Evolutionary conservation across 64 coral and sea anemone genomes (phyloP).

Genomic region (Pachyseris speciosa): DNA sequence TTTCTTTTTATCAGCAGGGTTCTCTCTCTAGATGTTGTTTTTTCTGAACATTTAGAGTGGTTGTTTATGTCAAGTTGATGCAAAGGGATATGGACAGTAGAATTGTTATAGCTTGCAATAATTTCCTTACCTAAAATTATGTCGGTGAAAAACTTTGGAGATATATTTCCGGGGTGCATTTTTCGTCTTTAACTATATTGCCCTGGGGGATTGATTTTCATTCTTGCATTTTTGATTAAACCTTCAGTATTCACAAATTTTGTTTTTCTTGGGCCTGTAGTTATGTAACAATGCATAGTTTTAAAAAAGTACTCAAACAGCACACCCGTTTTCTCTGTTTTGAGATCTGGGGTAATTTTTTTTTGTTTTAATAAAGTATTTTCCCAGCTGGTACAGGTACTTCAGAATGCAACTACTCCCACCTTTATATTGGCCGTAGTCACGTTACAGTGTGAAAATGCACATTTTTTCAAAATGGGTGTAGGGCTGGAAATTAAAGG

Average conservation of each 20-base stretch:
- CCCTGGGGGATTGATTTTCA: neutral
- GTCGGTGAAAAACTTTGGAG: neutral
- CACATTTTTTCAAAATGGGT: neutral
- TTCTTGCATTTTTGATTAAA: neutral
- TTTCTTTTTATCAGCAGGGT: constrained; percentile 3
- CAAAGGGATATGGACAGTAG: neutral
- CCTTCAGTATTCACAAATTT: neutral
- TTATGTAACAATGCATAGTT: neutral
- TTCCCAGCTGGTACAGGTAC: neutral
- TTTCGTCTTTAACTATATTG: neutral
- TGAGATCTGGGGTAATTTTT: neutral
- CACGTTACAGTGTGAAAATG: neutral
- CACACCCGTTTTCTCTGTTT: neutral
- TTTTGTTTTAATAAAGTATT: neutral
- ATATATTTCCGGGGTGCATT: neutral
- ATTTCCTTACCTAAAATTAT: neutral
- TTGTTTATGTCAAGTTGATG: neutral
- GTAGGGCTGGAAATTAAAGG: neutral
- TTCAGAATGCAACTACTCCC: neutral
- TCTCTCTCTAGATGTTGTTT: constrained; percentile 6
- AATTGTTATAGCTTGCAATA: neutral
- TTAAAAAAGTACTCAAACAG: neutral
- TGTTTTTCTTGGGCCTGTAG: neutral
- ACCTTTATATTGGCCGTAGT: neutral
- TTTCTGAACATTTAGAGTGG: neutral